A percentile compares a stretch with the other conserved stretches of the same genome.
Conservation (phyloP, 2,113 vertebrate genomes). For the Clinocottus analis region DNA sequence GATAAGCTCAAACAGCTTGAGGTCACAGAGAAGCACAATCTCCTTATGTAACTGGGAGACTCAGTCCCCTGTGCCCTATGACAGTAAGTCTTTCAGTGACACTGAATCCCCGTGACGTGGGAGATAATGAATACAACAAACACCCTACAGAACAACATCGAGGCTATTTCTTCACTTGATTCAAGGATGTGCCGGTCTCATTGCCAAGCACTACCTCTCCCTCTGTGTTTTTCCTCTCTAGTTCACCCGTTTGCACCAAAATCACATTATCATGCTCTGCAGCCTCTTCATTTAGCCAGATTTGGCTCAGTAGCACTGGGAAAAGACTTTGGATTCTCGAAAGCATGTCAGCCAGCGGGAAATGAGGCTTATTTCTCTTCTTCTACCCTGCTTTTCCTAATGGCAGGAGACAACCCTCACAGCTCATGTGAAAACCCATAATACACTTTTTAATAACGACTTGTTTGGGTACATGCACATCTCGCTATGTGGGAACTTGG, state of each 20-base stretch:
- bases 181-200: constrained; percentile 35
- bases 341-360: constrained; percentile 53
- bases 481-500: constrained; percentile 5
- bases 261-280: constrained; percentile 69
- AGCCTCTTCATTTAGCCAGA: constrained; percentile 57
- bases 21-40: constrained; percentile 59
- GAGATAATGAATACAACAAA: constrained; percentile 52
- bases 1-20: constrained; percentile 62
- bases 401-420: constrained; percentile 18
- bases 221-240: constrained; percentile 37
- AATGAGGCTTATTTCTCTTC: constrained; percentile 36
- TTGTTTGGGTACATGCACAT: constrained; percentile 24
- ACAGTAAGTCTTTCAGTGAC: constrained; percentile 43
- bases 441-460: constrained; percentile 50
- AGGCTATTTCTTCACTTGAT: constrained; percentile 8
- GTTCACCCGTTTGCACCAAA: constrained; percentile 44
- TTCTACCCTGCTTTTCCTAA: constrained; percentile 22
- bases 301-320: constrained; percentile 48
- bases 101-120: constrained; percentile 49
- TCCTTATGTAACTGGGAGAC: constrained; percentile 53
- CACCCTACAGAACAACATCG: constrained; percentile 26
- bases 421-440: constrained; percentile 39
- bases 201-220: constrained; percentile 38
- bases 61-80: constrained; percentile 46
- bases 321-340: constrained; percentile 50